Evolutionary conservation across 1,140 invertebrate genomes (phyloP).

Genomic region (Solenopsis fugax): DNA sequence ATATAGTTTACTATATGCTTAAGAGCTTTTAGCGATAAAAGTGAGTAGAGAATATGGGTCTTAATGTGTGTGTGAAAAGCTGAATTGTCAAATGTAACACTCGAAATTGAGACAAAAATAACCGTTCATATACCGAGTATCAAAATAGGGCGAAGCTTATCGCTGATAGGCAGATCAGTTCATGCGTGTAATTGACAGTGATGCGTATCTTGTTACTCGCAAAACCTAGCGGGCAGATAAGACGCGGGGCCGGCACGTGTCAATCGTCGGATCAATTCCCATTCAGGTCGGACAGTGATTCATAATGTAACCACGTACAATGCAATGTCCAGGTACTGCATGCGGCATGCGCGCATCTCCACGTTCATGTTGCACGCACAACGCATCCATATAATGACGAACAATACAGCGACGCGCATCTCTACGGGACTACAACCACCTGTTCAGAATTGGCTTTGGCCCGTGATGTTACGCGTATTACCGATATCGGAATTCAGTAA

Average conservation of each 20-base stretch:
- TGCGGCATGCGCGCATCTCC: neutral
- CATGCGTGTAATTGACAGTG: neutral
- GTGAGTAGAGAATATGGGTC: no score
- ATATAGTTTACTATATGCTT: no score
- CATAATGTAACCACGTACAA: slow-evolving; percentile 43
- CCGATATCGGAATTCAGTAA: slow-evolving; percentile 67
- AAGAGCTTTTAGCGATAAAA: no score
- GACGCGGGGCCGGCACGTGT: slow-evolving; percentile 1
- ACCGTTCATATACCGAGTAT: neutral
- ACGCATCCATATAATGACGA: slow-evolving; percentile 34
- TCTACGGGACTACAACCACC: slow-evolving; percentile 67
- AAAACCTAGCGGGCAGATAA: slow-evolving; percentile 25
- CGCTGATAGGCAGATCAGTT: neutral
- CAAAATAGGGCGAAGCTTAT: neutral
- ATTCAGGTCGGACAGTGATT: slow-evolving; percentile 43
- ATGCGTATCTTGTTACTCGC: neutral
- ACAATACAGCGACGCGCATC: neutral
- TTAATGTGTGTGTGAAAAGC: neutral
- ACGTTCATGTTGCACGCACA: neutral
- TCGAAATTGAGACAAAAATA: neutral
- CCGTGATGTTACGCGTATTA: neutral
- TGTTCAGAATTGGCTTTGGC: slow-evolving; percentile 69
- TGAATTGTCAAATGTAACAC: neutral
- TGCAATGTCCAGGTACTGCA: slow-evolving; percentile 21
- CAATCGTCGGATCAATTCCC: slow-evolving; percentile 39